phyloP scores from a whole-genome alignment of 1,140 invertebrate genomes.

The Drosophila tsacasi region DNA sequence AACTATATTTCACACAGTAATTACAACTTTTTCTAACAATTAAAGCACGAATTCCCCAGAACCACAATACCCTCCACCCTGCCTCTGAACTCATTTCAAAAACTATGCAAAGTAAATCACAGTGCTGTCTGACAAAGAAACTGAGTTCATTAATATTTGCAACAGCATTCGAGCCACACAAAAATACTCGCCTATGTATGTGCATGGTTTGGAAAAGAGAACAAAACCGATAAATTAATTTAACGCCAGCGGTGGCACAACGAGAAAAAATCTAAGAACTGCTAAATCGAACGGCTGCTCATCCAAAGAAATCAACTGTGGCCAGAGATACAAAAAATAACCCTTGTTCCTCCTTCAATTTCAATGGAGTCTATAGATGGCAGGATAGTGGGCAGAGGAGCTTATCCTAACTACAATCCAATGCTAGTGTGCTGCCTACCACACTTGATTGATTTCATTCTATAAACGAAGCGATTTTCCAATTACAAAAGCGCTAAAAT shows the following conservation, averaged over 20 bases:
- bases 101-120: constrained; percentile 62
- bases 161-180: constrained; percentile 39
- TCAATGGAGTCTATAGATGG: constrained; percentile 38
- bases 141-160: constrained; percentile 77
- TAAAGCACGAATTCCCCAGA: constrained; percentile 22
- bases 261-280: constrained; percentile 23
- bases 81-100: constrained; percentile 2
- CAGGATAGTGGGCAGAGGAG: constrained; percentile 41
- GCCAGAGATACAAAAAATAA: constrained; percentile 68
- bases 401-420: constrained; percentile 47
- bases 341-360: constrained; percentile 53
- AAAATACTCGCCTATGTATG: constrained; percentile 21
- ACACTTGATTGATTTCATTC: constrained; percentile 84
- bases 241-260: constrained; percentile 57
- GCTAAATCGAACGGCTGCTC: constrained; percentile 30
- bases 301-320: constrained; percentile 61
- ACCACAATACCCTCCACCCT: background rate
- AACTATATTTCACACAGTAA: constrained; percentile 34
- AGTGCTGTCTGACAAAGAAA: constrained; percentile 16
- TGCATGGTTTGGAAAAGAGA: constrained; percentile 36
- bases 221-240: constrained; percentile 76
- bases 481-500: constrained; percentile 82
- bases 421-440: constrained; percentile 66
- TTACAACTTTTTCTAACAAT: constrained; percentile 46
- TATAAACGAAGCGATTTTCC: constrained; percentile 79